phyloP scores from a whole-genome alignment of 2,113 vertebrate species.

The Microcebus griseorufus region DNA sequence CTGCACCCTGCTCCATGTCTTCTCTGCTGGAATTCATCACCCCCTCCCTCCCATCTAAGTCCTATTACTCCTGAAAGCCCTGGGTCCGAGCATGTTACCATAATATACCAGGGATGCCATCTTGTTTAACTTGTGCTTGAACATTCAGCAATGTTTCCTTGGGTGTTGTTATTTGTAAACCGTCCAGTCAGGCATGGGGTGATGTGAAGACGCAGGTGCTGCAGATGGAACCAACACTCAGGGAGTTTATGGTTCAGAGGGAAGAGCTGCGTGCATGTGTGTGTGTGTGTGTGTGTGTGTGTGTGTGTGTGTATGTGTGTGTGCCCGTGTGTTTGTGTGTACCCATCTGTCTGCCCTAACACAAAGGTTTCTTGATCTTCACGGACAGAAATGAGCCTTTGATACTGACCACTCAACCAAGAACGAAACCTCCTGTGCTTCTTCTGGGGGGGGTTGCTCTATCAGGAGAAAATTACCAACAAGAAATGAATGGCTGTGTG shows the following conservation, averaged over 20 bases:
- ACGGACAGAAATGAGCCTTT: not conserved
- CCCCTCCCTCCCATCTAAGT: no score
- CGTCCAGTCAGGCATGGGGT: not conserved
- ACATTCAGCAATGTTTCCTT: not conserved
- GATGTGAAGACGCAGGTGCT: not conserved
- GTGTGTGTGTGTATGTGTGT: not conserved
- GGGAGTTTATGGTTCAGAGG: not conserved
- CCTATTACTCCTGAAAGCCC: not conserved
- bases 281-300: not conserved
- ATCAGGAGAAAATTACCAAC: not conserved
- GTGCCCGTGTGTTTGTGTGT: not conserved
- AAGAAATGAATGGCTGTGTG: not conserved
- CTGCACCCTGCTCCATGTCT: not conserved
- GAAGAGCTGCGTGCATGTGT: not conserved
- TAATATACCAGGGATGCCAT: no score
- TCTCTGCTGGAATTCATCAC: not conserved
- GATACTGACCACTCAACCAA: not conserved
- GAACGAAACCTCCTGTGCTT: not conserved
- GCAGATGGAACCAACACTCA: not conserved
- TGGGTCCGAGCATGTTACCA: accelerated
- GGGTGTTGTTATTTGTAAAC: not conserved
- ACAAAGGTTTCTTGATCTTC: not conserved
- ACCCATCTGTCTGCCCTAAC: not conserved
- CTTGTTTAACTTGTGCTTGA: not conserved
- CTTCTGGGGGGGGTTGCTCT: not conserved